Evolutionary conservation across 2,888 invertebrate species (phyloP).

Genomic region (Drosophila pseudotalamancana): DNA sequence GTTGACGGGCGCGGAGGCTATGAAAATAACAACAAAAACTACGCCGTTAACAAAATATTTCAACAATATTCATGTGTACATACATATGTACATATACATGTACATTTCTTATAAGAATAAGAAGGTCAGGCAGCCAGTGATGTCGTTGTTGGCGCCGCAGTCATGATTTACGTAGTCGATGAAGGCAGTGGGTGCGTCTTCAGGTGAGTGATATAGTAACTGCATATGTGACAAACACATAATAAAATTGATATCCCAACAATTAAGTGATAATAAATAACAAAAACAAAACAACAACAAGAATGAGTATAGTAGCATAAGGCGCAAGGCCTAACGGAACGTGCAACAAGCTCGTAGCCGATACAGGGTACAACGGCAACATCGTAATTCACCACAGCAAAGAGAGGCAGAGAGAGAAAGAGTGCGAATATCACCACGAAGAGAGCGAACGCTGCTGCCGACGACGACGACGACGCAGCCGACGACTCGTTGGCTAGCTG

Average conservation of each 20-base stretch:
- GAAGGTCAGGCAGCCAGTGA: slow-evolving; percentile 50
- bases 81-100: too few species aligned
- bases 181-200: background rate
- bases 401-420: background rate
- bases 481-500: slow-evolving; percentile 42
- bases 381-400: slow-evolving; percentile 41
- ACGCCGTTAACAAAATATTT: slow-evolving; percentile 51
- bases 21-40: slow-evolving; percentile 43
- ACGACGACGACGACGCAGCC: slow-evolving; percentile 25
- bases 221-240: slow-evolving; percentile 49
- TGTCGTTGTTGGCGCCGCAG: slow-evolving; percentile 25
- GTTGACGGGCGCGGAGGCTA: slow-evolving; percentile 36
- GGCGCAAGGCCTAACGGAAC: slow-evolving; percentile 56
- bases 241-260: slow-evolving; percentile 53
- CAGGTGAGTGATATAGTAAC: slow-evolving; percentile 52
- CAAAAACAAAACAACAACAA: slow-evolving; percentile 13
- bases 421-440: slow-evolving; percentile 25
- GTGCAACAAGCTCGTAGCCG: slow-evolving; percentile 49
- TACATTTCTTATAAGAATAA: slow-evolving; percentile 54
- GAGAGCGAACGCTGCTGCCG: slow-evolving; percentile 24
- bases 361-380: slow-evolving; percentile 7
- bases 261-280: slow-evolving; percentile 42
- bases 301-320: slow-evolving; percentile 24
- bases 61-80: slow-evolving; percentile 27
- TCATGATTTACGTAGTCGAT: slow-evolving; percentile 1